Percentiles rank a stretch among this genome's conserved stretches.
Conservation (phyloP, 1,140 invertebrate genomes). For the Pseudomyrmex sp. region DNA sequence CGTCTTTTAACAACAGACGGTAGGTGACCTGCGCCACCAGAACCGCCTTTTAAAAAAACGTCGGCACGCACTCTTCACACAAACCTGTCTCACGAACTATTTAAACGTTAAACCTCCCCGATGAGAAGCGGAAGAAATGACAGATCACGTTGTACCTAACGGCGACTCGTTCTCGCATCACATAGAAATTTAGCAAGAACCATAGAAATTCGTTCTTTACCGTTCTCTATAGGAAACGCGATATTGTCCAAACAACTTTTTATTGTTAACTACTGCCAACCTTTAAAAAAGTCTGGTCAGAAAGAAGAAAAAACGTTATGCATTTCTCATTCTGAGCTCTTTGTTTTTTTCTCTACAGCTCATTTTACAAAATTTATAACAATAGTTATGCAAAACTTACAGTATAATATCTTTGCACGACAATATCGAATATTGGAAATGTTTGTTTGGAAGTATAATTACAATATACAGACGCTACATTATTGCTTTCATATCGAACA, state of each 20-base stretch:
- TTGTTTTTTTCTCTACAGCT: no score
- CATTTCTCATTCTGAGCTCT: no score
- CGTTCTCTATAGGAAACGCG: background rate
- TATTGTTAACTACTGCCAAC: background rate
- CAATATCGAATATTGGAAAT: background rate
- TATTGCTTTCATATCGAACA: background rate
- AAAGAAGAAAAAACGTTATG: no score
- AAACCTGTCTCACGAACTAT: constrained; percentile 21
- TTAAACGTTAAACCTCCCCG: constrained; percentile 34
- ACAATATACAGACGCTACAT: background rate
- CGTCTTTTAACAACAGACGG: constrained; percentile 31
- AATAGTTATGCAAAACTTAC: no score
- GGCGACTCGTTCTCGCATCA: constrained; percentile 32
- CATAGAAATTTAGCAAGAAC: background rate
- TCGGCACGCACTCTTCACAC: constrained; percentile 3
- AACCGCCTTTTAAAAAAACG: constrained; percentile 46
- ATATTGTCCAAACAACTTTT: constrained; percentile 11
- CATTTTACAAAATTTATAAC: no score
- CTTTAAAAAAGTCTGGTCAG: no score
- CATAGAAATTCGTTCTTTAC: background rate
- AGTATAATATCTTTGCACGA: no score
- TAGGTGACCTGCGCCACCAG: constrained; percentile 39
- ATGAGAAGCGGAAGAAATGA: constrained; percentile 19
- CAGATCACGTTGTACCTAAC: constrained; percentile 31
- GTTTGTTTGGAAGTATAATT: constrained; percentile 1